Percentiles rank a stretch among this genome's conserved stretches.
phyloP scores from a whole-genome alignment of 1,140 invertebrate species.

The Sipha flava region DNA sequence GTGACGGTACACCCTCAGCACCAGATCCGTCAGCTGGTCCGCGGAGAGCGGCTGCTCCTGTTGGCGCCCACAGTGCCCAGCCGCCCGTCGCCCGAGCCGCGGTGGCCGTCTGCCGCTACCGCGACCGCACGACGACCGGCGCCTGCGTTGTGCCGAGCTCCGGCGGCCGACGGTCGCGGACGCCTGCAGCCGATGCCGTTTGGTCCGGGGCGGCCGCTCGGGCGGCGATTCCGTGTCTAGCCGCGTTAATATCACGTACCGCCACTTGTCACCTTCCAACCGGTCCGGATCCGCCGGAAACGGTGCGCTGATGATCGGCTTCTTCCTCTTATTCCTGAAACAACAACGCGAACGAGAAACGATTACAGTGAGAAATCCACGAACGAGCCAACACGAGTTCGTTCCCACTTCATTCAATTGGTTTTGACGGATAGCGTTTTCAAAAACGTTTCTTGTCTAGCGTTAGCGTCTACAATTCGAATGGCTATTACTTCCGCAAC shows the following conservation, averaged over 20 bases:
- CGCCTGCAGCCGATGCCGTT: background rate
- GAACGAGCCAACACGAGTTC: background rate
- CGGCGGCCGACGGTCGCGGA: background rate
- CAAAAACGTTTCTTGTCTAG: no score
- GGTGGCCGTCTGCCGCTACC: background rate
- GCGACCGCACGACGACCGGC: background rate
- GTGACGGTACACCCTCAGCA: background rate
- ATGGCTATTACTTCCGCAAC: no score
- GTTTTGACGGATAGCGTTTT: no score
- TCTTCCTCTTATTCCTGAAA: background rate
- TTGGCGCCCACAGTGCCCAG: background rate
- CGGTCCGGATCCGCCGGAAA: constrained; percentile 5
- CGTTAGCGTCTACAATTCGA: no score
- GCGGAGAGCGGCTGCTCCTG: background rate
- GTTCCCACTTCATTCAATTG: no score
- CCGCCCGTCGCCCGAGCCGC: background rate
- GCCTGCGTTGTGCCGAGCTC: background rate
- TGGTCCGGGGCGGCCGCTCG: background rate
- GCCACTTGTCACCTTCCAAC: constrained; percentile 11
- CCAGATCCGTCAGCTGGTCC: background rate
- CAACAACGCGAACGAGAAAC: no score
- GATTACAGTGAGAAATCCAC: background rate
- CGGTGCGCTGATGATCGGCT: background rate
- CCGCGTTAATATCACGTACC: constrained; percentile 1
- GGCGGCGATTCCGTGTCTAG: constrained; percentile 8